Base-by-base conservation (phyloP, 2,888 invertebrate species). In the Ischnus inquisitorius region DNA sequence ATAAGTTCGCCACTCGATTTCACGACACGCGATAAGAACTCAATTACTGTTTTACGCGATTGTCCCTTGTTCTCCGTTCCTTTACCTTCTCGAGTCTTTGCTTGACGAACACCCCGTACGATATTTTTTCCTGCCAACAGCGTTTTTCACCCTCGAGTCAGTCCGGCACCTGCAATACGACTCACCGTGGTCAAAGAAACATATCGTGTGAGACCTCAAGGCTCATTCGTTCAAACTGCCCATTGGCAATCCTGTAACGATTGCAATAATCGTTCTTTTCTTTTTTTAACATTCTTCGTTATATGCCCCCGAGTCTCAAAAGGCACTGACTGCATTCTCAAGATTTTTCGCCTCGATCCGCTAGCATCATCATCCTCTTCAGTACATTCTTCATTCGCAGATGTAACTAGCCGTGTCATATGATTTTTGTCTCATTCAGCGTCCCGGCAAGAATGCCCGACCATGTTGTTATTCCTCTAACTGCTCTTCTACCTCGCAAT, bases 1-100 rank as follows among this genome's bases (percentile, higher is more conserved):
- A 92, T 91, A 91, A 92, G 90, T 90, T 89, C 88, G 88, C 88
- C 88, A 89, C 89, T 90, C 91, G 88, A 90, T 90, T 88, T 85
- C 82, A 79, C 82, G 72, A 85, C 86, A 85, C 85, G 85, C 87
- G 86, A 89, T 89, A 90, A 90, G 88, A 90, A 90, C 89, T 90
- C 90, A 89, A 90, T 90, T 91, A 91, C 87, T 84, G 88, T 89
- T 88, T 89, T 86, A 88, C 90, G 85, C 88, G 86, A 89, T 88
- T 89, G 87, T 81, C 85, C 84, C 79, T 79, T 75, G 76, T 83
- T 41, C 65, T 76, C 68, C 80, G 78, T 81, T 46, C 51, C 60
- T 60, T 28, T 2, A 19, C 57, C 60, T 67, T 51, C 60, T 48
- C 16, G 19, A 3, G 41, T 22, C 19, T 41, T 48, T 22, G 25